Base-by-base conservation (phyloP, 2,888 invertebrate genomes). In the Drosophila percnosoma region DNA sequence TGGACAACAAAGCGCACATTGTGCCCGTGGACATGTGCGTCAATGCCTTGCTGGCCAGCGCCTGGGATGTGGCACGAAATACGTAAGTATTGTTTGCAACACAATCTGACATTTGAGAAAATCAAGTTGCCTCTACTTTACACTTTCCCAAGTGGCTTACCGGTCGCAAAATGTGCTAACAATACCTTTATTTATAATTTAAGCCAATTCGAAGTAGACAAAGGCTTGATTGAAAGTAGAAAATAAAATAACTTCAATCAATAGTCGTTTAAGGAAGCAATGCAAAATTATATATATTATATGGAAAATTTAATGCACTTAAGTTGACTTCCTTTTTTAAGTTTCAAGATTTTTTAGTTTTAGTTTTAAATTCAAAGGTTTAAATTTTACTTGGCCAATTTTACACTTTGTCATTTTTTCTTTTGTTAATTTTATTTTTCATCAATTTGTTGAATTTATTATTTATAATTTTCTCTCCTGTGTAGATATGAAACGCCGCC, bases 11-110 rank as follows among this genome's bases (percentile, higher is more conserved):
- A 72, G 94, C 93, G 7, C 93, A 94, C 83, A 84, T 94, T 58
- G 93, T 94, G 59, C 94, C 94, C 2, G 94, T 93, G 42, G 94
- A 94, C 74, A 87, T 93, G 76, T 93, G 93, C 55, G 93, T 94
- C 10, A 94, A 94, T 89, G 93, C 94, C 5, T 82, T 94, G 55
- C 83, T 94, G 78, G 93, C 94, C 36, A 92, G 93, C 60, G 94
- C 93, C 36, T 94, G 94, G 94, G 93, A 94, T 73, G 93, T 94
- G 67, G 93, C 93, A 33, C 92, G 92, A 57, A 93, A 92, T 74
- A 91, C 83, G 91, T 91, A 68, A 75, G 91, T 38, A 8, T 24
- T 45, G 45, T 15, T 24, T 79, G 6, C 21, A 42, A 31, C 5
- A 18, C n/a, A 15, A 24, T 53, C 11, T 36, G 36, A 38, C 10